phyloP scores from a whole-genome alignment of 2,113 vertebrate species.

The Craseonycteris thonglongyai region DNA sequence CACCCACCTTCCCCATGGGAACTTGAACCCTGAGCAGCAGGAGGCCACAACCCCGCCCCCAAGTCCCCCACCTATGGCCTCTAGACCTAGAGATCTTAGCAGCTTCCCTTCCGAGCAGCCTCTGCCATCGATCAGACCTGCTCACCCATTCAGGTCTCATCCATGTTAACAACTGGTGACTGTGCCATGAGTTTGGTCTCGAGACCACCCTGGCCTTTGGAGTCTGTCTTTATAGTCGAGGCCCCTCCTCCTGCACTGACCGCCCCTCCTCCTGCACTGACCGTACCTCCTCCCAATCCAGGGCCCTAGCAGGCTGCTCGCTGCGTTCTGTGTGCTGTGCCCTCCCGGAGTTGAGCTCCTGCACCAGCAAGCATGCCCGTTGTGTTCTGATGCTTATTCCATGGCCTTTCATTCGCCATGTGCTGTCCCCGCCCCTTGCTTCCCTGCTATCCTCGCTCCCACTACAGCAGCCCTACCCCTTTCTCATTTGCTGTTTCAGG shows the following conservation, averaged over 20 bases:
- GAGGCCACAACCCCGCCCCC: rapidly evolving
- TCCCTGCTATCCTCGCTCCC: background rate
- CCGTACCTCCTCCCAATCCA: background rate
- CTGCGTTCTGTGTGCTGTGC: background rate
- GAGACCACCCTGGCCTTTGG: background rate
- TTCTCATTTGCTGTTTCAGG: background rate
- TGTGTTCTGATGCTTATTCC: background rate
- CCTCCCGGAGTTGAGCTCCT: background rate
- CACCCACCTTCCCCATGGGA: background rate
- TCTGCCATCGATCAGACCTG: rapidly evolving
- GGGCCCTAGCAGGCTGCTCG: rapidly evolving
- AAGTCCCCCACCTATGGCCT: background rate
- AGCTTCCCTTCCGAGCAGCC: background rate
- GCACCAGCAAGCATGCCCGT: background rate
- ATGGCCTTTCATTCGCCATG: rapidly evolving
- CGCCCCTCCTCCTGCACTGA: background rate
- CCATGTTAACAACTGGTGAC: background rate
- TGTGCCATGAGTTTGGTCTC: background rate
- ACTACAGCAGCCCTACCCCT: background rate
- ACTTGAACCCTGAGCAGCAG: background rate
- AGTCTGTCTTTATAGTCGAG: rapidly evolving
- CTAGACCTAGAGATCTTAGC: background rate
- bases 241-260: background rate
- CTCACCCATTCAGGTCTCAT: background rate
- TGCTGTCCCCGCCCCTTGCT: rapidly evolving